Evolutionary conservation across 2,113 vertebrate genomes (phyloP).

Genomic region (Amblyornis subalaris): DNA sequence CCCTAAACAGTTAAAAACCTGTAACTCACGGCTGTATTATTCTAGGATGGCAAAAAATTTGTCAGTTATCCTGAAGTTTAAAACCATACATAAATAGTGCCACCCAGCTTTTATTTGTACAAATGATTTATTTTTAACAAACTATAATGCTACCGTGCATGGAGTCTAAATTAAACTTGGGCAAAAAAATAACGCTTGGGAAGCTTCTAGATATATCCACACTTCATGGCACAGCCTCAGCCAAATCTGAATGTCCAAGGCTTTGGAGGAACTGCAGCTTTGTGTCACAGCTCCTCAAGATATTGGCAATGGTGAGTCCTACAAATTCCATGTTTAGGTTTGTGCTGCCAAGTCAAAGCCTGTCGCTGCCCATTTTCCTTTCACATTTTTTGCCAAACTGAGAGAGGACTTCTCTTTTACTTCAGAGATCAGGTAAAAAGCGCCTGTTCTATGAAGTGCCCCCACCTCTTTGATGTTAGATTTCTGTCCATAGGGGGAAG

Average conservation of each 20-base stretch:
- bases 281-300: neutral
- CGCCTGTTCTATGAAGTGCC: neutral
- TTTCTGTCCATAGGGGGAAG: accelerated
- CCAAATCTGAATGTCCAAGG: neutral
- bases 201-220: neutral
- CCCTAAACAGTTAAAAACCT: neutral
- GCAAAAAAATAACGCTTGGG: neutral
- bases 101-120: neutral
- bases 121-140: neutral
- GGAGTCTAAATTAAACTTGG: neutral
- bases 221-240: neutral
- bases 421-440: neutral
- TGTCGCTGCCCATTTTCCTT: neutral
- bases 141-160: neutral
- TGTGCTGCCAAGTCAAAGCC: neutral
- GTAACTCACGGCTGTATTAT: neutral
- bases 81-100: neutral
- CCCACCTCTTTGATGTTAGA: neutral
- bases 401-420: neutral
- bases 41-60: neutral
- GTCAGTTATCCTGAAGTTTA: neutral
- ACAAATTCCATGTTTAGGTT: neutral
- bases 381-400: neutral
- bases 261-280: neutral
- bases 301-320: neutral